These are phyloP conservation scores for Pelodytes ibericus DNA, from an alignment of 2,797 vertebrate species.

Conservation along the genomic window DNA sequence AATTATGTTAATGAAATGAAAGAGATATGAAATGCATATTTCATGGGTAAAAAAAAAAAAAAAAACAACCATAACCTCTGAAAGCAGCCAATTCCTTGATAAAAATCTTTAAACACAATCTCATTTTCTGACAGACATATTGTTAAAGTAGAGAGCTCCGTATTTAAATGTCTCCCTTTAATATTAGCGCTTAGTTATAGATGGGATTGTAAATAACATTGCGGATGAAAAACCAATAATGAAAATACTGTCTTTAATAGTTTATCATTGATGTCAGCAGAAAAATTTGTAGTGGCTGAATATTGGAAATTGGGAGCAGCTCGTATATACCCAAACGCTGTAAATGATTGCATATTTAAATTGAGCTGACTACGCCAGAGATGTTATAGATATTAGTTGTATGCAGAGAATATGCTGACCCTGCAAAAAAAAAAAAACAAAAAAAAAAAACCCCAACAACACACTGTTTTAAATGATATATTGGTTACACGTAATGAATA, in stretches of 20 bases:
- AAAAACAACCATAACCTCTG: constrained; percentile 99
- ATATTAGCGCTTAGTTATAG: constrained; percentile 99
- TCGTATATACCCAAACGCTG: constrained; percentile 99
- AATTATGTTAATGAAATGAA: constrained; percentile 99
- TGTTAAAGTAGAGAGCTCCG: constrained; percentile 99
- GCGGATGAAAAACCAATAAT: constrained; percentile 99
- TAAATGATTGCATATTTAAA: constrained; percentile 99
- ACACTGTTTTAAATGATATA: constrained; percentile 99
- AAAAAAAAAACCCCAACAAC: too few relatives aligned
- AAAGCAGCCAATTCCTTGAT: constrained; percentile 99
- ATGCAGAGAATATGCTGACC: constrained; percentile 99
- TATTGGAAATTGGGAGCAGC: constrained; percentile 97
- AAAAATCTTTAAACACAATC: constrained; percentile 99
- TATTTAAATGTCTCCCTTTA: constrained; percentile 99
- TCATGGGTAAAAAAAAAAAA: constrained; percentile 99
- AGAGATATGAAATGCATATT: constrained; percentile 99
- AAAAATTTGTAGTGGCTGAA: constrained; percentile 98
- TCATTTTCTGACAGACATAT: constrained; percentile 99
- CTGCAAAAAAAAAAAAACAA: too few relatives aligned
- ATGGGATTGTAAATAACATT: constrained; percentile 99
- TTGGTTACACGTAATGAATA: constrained; percentile 99
- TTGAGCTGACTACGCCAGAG: constrained; percentile 99
- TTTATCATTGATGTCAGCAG: constrained; percentile 99
- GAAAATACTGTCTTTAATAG: constrained; percentile 99
- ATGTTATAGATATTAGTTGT: constrained; percentile 99